Percentiles rank a stretch among this genome's conserved stretches.
Conservation (phyloP, 2,888 invertebrate genomes). For the Campoplex nolae region DNA sequence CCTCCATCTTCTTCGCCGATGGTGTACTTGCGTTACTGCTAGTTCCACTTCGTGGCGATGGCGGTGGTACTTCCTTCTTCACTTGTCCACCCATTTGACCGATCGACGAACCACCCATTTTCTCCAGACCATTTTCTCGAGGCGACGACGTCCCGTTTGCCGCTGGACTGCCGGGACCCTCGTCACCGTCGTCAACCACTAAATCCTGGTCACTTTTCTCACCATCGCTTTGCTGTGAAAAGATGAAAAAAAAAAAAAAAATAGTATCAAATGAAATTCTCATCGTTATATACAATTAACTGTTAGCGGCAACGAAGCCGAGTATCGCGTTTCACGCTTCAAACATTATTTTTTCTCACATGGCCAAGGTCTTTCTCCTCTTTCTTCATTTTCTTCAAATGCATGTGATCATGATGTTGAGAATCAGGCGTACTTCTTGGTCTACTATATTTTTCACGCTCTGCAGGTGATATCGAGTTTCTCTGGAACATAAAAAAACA, state of each 20-base stretch:
- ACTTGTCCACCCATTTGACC: conserved; percentile 79
- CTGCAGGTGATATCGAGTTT: conserved; percentile 93
- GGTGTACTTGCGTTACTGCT: conserved; percentile 96
- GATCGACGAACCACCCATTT: conserved; percentile 85
- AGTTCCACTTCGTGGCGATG: conserved; percentile 89
- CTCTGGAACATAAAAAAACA: conserved; percentile 86
- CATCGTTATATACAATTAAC: too few species aligned
- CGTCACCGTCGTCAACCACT: conserved; percentile 97
- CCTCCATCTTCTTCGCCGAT: conserved; percentile 93
- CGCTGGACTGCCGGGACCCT: conserved; percentile 93
- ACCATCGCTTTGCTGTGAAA: conserved; percentile 90
- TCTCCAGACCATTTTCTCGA: conserved; percentile 94
- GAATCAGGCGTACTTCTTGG: conserved; percentile 92
- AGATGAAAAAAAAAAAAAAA: too few species aligned
- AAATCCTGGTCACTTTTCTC: conserved; percentile 96
- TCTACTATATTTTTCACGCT: conserved; percentile 90
- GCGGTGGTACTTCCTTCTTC: conserved; percentile 88
- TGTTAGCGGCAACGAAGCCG: too few species aligned
- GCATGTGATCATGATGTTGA: conserved; percentile 88
- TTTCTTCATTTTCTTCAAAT: conserved; percentile 89
- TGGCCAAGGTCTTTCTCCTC: conserved; percentile 92
- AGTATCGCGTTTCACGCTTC: too few species aligned
- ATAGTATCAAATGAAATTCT: too few species aligned
- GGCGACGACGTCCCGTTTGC: conserved; percentile 95
- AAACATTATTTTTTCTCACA: conserved; percentile 84